Base-by-base conservation (phyloP, 1,140 invertebrate species). In the Drosophila lacteicornis region DNA sequence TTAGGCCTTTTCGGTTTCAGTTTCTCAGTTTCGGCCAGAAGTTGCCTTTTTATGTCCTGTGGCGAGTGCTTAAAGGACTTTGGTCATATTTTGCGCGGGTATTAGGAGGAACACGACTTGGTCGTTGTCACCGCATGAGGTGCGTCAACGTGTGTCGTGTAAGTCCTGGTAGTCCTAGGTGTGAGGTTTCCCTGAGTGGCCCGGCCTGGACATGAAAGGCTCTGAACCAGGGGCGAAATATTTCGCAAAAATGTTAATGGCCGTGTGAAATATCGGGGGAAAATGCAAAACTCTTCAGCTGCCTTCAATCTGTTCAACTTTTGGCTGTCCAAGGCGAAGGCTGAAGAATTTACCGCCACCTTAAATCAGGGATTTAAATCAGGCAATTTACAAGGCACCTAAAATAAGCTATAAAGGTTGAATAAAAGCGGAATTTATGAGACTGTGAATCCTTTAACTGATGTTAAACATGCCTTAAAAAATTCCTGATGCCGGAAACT, bases 41-140 rank as follows among this genome's bases (percentile, higher is more conserved):
- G 46, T 53, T 69, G 30, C 25, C 53, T 80, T 55, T 55, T 49
- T 78, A 56, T 67, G 81, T 85, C 84, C 84, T 88, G 85, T 65
- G 82, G 85, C 79, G 85, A 77, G 85, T 81, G 81, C 86, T 90
- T 90, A 90, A 90, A 91, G 85, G 85, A 90, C 84, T 88, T 56
- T 90, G 86, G 85, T 85, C 82, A 90, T 90, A 90, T 85, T 90
- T 85, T 55, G 78, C 75, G 69, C 68, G 79, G 79, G 70, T 68
- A 63, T 86, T 82, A 80, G 50, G 50, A 47, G 62, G 11, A 55
- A 45, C 40, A 47, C 45, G 46, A 61, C 47, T 42, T 53, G 60
- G 74, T 79, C 74, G 74, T 80, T 87, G 80, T 83, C 83, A 73
- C 82, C 80, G 83, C 83, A 86, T 87, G 83, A 80, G 83, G 84